These are phyloP conservation scores for Diorhabda carinulata DNA, from an alignment of 1,140 invertebrate genomes.

Conservation along the genomic window DNA sequence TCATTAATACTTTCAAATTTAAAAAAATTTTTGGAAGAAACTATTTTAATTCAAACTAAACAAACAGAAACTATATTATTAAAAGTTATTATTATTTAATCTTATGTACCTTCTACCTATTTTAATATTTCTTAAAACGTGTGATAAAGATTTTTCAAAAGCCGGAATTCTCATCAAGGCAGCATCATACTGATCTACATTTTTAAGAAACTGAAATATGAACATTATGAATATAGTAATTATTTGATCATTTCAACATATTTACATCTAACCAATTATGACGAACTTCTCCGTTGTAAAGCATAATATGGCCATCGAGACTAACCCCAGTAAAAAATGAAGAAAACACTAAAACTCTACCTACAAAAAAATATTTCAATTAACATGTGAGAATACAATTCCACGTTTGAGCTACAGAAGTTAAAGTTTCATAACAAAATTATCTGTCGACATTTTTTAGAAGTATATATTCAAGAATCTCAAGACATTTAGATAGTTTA, in stretches of 20 bases:
- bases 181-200: slow-evolving; percentile 70
- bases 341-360: slow-evolving; percentile 70
- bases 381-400: background rate
- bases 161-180: slow-evolving; percentile 70
- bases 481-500: no score
- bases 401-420: no score
- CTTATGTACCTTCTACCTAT: slow-evolving; percentile 65
- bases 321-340: slow-evolving; percentile 84
- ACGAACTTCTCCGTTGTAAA: slow-evolving; percentile 85
- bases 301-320: slow-evolving; percentile 80
- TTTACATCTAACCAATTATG: slow-evolving; percentile 85
- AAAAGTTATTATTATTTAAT: no score
- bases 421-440: no score
- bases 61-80: no score
- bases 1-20: no score
- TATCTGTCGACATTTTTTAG: no score
- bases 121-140: slow-evolving; percentile 74
- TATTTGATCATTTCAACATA: no score
- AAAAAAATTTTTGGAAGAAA: no score
- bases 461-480: no score
- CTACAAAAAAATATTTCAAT: slow-evolving; percentile 45
- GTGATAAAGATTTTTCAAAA: slow-evolving; percentile 79
- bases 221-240: background rate
- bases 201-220: slow-evolving; percentile 68
- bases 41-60: no score